Evolutionary conservation across 2,888 invertebrate genomes (phyloP), one percentile per base, ranked within the genome.

Genomic region (Amblyjoppa proteus): DNA sequence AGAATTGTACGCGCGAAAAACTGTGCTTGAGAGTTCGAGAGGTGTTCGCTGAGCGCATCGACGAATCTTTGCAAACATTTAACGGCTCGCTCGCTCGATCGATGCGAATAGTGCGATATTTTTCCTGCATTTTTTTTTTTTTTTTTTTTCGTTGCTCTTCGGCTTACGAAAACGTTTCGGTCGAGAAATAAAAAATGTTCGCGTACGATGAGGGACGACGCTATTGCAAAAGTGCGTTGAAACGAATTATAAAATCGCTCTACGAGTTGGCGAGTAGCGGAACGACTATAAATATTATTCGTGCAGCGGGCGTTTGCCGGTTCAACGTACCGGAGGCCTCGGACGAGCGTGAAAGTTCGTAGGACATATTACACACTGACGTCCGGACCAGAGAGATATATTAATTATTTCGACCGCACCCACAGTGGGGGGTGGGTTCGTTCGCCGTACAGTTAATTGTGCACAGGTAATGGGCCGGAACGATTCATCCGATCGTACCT

Each of bases 401-500:
- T 85, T 80, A 83, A 85, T 85, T 82, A 82, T 82, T 85, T 75
- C 51, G 76, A 82, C 82, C 79, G 79, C 85, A 80, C 79, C 85
- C 82, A 82, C 66, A 61, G 79, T 68, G 79, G 79, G 64, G 31
- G 34, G 34, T 38, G 34, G 34, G 28, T 64, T 82, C 76, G 75
- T 85, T 82, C 68, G 58, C 79, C 79, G 58, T 66, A 79, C 79
- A 79, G 79, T 83, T 80, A 85, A 85, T 85, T 85, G 82, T 80
- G 85, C 56, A 70, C 75, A 45, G 82, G 76, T 85, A 85, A 85
- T 85, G 85, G 79, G 38, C 75, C 68, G 79, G 82, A 85, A 85
- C 85, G 85, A 34, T 82, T 76, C 82, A 68, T 79, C 58, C 79
- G 25, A 73, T 82, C 78, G 75, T 81, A 74, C 49, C 56, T 51